Percentiles rank a stretch among this genome's conserved stretches.
phyloP scores from a whole-genome alignment of 2,797 vertebrate genomes.

The Cyclura pinguis region DNA sequence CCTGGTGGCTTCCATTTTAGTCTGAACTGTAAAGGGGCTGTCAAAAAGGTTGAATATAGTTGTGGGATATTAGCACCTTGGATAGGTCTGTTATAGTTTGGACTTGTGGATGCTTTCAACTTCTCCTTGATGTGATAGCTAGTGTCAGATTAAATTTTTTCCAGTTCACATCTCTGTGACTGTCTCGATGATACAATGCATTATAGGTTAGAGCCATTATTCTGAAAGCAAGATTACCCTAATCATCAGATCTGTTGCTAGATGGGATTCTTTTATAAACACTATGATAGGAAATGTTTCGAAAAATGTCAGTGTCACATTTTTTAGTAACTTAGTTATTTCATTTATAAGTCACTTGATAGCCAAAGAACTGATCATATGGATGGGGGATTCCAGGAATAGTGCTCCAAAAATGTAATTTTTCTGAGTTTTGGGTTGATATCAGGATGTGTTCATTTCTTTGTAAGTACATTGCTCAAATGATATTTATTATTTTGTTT shows the following conservation, averaged over 20 bases:
- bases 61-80: too few relatives aligned
- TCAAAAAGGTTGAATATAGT: too few relatives aligned
- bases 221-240: background rate
- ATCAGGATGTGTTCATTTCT: background rate
- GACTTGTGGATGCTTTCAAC: too few relatives aligned
- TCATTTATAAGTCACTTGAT: too few relatives aligned
- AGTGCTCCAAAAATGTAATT: background rate
- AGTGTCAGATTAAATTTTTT: background rate
- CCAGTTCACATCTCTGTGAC: background rate
- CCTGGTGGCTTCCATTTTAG: too few relatives aligned
- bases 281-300: background rate
- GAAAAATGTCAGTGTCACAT: background rate
- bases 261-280: background rate
- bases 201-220: background rate
- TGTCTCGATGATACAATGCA: background rate
- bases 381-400: background rate
- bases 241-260: background rate
- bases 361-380: too few relatives aligned
- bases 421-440: too few relatives aligned
- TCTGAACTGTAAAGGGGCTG: too few relatives aligned
- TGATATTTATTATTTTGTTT: background rate
- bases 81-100: too few relatives aligned
- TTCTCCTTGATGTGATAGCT: too few relatives aligned
- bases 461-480: background rate
- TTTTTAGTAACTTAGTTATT: background rate